Conservation (phyloP, 2,113 vertebrate species). For the Ranitomeya imitator region DNA sequence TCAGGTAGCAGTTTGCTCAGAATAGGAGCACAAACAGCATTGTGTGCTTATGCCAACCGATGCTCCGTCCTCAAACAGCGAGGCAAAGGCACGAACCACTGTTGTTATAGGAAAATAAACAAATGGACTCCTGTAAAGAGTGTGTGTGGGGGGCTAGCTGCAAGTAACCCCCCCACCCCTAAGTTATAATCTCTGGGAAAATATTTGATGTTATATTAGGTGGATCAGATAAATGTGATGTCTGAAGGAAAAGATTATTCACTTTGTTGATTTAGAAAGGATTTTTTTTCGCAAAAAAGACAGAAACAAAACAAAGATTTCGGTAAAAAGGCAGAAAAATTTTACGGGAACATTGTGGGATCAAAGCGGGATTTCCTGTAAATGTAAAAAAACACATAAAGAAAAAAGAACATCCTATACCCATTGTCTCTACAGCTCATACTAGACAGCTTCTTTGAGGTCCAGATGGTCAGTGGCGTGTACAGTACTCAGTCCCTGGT, state of each 20-base stretch:
- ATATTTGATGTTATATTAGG: conserved; percentile 36
- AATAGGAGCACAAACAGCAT: conserved; percentile 32
- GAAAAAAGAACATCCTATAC: background rate
- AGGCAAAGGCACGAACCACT: conserved; percentile 11
- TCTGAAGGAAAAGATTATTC: background rate
- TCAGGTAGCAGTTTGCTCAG: conserved; percentile 62
- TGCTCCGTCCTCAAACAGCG: conserved; percentile 22
- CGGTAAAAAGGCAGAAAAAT: background rate
- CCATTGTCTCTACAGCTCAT: background rate
- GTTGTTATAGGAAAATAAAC: conserved; percentile 33
- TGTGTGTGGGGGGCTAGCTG: background rate
- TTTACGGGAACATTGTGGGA: background rate
- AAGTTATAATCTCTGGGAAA: conserved; percentile 31
- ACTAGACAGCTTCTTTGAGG: background rate
- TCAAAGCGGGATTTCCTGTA: background rate
- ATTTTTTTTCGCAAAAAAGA: background rate
- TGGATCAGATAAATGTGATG: background rate
- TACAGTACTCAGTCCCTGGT: background rate
- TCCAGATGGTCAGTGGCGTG: background rate
- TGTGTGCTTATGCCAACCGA: conserved; percentile 9
- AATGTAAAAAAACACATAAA: background rate
- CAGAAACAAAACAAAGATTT: background rate
- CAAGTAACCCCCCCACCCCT: background rate
- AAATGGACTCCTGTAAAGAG: conserved; percentile 13
- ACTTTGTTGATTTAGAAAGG: background rate